Evolutionary conservation across 2,113 vertebrate genomes (phyloP).

Genomic region (Solenodon paradoxus): DNA sequence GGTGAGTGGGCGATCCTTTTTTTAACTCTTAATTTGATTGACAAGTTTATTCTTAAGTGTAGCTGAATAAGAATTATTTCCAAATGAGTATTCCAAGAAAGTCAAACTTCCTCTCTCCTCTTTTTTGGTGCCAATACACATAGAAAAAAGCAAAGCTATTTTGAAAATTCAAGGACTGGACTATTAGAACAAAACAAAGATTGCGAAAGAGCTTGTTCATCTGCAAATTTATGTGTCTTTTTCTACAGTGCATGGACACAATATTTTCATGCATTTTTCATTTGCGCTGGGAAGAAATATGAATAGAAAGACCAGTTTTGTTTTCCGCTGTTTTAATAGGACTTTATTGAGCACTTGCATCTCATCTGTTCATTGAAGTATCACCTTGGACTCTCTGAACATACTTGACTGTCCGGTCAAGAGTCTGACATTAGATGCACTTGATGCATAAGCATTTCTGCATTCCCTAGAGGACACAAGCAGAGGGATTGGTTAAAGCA

Average conservation of each 20-base stretch:
- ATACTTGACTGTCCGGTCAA: neutral
- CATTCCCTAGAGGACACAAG: too few relatives aligned
- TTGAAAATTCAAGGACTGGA: neutral
- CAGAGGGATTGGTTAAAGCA: too few relatives aligned
- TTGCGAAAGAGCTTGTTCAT: neutral
- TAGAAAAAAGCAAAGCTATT: neutral
- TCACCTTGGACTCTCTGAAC: neutral
- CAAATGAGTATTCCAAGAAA: constrained; percentile 2
- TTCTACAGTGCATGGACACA: neutral
- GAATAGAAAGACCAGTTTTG: neutral
- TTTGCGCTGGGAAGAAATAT: neutral
- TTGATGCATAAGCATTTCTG: neutral
- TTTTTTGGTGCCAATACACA: neutral
- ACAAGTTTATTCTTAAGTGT: constrained; percentile 45
- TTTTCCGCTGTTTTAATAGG: neutral
- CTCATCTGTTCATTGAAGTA: neutral
- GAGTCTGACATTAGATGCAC: neutral
- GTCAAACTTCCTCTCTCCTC: neutral
- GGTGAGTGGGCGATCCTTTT: constrained; percentile 38
- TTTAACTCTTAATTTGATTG: constrained; percentile 29
- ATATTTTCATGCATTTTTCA: neutral
- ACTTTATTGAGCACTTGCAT: neutral
- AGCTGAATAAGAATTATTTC: constrained; percentile 50
- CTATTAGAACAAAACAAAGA: neutral
- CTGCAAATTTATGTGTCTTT: neutral